A percentile compares a stretch with the other conserved stretches of the same genome.
Evolutionary conservation across 2,797 vertebrate species (phyloP).

Genomic region (Channallabes apus): DNA sequence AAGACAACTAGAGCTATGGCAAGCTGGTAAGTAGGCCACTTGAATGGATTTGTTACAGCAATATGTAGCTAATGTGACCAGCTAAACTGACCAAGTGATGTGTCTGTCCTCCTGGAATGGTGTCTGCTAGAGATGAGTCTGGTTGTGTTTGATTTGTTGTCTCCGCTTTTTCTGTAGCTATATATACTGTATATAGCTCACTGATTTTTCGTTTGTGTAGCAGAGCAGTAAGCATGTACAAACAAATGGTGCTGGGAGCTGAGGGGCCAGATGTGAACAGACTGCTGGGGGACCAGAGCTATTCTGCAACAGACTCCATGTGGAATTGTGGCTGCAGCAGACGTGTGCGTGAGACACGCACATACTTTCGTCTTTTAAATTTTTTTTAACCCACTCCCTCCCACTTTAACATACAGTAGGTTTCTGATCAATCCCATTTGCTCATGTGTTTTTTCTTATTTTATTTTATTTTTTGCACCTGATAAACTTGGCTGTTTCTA

Average conservation of each 20-base stretch:
- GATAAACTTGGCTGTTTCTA: neutral
- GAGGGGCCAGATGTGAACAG: slow-evolving; percentile 20
- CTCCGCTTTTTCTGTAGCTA: neutral
- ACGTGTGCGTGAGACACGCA: neutral
- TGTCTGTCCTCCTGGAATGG: neutral
- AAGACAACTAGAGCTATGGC: neutral
- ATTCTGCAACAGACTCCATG: slow-evolving; percentile 2
- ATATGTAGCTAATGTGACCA: neutral
- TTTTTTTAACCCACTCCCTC: too few species aligned
- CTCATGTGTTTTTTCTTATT: neutral
- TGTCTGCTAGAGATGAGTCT: neutral
- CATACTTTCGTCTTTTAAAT: too few species aligned
- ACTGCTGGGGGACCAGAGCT: slow-evolving; percentile 8
- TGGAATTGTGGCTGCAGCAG: neutral
- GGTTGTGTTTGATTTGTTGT: neutral
- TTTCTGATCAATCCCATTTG: neutral
- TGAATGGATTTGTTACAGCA: neutral
- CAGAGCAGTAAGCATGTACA: neutral
- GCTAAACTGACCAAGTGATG: neutral
- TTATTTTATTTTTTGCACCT: neutral
- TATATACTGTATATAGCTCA: neutral
- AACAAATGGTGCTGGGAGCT: neutral
- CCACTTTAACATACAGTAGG: neutral
- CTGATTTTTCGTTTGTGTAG: neutral
- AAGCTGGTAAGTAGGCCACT: neutral